These are phyloP conservation scores for Lindbergichthys nudifrons DNA, from an alignment of 2,797 vertebrate genomes.

Conservation along the genomic window DNA sequence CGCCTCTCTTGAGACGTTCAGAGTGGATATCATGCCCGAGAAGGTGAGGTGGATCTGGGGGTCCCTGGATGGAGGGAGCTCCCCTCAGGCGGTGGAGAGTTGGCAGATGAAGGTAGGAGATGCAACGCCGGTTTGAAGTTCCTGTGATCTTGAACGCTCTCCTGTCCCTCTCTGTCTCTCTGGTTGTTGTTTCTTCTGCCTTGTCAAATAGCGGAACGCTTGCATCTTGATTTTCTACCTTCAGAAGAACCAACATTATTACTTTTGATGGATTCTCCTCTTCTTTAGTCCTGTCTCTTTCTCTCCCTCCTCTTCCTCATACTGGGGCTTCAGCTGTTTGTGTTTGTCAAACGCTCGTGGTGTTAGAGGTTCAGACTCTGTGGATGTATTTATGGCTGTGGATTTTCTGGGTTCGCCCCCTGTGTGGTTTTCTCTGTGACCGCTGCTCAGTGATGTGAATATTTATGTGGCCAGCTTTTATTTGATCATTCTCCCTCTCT, in stretches of 20 bases:
- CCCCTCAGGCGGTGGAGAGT: slow-evolving; percentile 53
- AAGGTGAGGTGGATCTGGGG: slow-evolving; percentile 59
- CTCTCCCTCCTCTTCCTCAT: neutral
- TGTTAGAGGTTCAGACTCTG: slow-evolving; percentile 24
- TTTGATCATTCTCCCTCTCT: slow-evolving; percentile 10
- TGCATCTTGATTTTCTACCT: neutral
- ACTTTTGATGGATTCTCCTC: neutral
- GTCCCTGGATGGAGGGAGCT: slow-evolving; percentile 60
- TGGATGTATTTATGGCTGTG: slow-evolving; percentile 56
- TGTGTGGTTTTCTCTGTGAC: slow-evolving; percentile 39
- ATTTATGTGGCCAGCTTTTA: slow-evolving; percentile 42
- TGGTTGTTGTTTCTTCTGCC: slow-evolving; percentile 9
- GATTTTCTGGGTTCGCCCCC: slow-evolving; percentile 29
- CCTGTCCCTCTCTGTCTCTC: slow-evolving; percentile 58
- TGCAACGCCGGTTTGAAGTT: slow-evolving; percentile 30
- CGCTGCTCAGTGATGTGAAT: slow-evolving; percentile 42
- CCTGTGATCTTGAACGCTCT: slow-evolving; percentile 54
- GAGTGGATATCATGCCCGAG: slow-evolving; percentile 51
- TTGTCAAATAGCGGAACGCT: neutral
- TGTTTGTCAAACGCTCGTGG: slow-evolving; percentile 20
- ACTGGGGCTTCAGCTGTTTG: slow-evolving; percentile 32
- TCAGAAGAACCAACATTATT: neutral
- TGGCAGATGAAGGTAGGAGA: slow-evolving; percentile 75
- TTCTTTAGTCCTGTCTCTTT: neutral
- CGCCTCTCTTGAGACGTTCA: slow-evolving; percentile 30